Conservation (phyloP, 2,888 invertebrate species). For the Octonoba sinensis region DNA sequence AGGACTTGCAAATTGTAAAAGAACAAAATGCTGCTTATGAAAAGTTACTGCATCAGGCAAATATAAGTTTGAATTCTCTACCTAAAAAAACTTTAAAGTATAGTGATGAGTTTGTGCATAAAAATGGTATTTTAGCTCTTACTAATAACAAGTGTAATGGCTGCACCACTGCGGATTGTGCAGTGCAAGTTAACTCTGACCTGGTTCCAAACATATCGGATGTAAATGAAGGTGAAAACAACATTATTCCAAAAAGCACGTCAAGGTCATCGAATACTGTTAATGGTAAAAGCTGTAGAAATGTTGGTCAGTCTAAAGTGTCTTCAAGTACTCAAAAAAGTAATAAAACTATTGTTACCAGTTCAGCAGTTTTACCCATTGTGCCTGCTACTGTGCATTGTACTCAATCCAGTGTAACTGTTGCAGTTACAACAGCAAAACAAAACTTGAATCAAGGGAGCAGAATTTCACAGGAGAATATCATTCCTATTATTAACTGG, state of each 20-base stretch:
- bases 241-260: slow-evolving; percentile 2
- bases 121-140: slow-evolving; percentile 49
- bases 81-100: slow-evolving; percentile 64
- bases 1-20: slow-evolving; percentile 68
- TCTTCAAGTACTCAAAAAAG: slow-evolving; percentile 3
- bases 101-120: slow-evolving; percentile 37
- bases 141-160: slow-evolving; percentile 34
- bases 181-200: slow-evolving; percentile 21
- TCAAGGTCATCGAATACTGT: background rate
- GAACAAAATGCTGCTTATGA: slow-evolving; percentile 68
- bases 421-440: background rate
- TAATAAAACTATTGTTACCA: background rate
- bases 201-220: slow-evolving; percentile 7
- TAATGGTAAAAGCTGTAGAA: slow-evolving; percentile 1
- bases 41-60: slow-evolving; percentile 69
- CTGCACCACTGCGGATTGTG: slow-evolving; percentile 17
- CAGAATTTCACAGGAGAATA: slow-evolving; percentile 30
- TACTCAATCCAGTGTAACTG: slow-evolving; percentile 6
- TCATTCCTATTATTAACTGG: slow-evolving; percentile 19
- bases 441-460: slow-evolving; percentile 1
- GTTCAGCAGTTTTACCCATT: background rate
- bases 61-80: slow-evolving; percentile 65
- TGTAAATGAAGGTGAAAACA: slow-evolving; percentile 6
- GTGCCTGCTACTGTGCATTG: background rate
- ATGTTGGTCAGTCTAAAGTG: background rate